Percentiles rank a stretch among this genome's conserved stretches.
These are phyloP conservation scores for Podarcis cretensis DNA, from an alignment of 2,113 vertebrate species.

Conservation along the genomic window DNA sequence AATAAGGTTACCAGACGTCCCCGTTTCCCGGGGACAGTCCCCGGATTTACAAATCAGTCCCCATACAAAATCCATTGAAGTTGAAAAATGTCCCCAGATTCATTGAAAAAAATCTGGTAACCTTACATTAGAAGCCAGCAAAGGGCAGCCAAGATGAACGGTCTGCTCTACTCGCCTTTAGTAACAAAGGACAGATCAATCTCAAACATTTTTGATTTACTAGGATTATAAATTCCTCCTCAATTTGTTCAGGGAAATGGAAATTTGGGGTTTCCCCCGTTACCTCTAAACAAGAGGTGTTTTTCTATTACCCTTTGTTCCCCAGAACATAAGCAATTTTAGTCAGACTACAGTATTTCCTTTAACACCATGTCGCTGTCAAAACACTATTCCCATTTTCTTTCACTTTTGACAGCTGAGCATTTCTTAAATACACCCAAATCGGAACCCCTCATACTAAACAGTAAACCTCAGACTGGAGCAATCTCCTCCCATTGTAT, in stretches of 20 bases:
- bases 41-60: too few relatives aligned
- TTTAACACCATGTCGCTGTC: constrained; percentile 82
- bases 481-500: constrained; percentile 67
- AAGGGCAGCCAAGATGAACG: background rate
- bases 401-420: constrained; percentile 85
- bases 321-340: constrained; percentile 82
- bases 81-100: too few relatives aligned
- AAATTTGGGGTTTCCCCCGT: constrained; percentile 77
- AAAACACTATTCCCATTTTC: constrained; percentile 85
- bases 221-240: constrained; percentile 65
- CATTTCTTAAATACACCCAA: constrained; percentile 85
- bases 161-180: constrained; percentile 32
- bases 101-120: too few relatives aligned
- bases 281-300: constrained; percentile 82
- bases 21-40: too few relatives aligned
- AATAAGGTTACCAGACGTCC: background rate
- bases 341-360: constrained; percentile 83
- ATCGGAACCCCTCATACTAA: constrained; percentile 82
- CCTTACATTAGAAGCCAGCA: background rate
- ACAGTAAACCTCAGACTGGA: constrained; percentile 77
- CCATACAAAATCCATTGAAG: too few relatives aligned
- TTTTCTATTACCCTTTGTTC: constrained; percentile 81
- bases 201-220: constrained; percentile 74
- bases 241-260: constrained; percentile 72
- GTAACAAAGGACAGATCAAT: constrained; percentile 53